These are phyloP conservation scores for Phocides pigmalion DNA, from an alignment of 1,140 invertebrate species.

Conservation along the genomic window DNA sequence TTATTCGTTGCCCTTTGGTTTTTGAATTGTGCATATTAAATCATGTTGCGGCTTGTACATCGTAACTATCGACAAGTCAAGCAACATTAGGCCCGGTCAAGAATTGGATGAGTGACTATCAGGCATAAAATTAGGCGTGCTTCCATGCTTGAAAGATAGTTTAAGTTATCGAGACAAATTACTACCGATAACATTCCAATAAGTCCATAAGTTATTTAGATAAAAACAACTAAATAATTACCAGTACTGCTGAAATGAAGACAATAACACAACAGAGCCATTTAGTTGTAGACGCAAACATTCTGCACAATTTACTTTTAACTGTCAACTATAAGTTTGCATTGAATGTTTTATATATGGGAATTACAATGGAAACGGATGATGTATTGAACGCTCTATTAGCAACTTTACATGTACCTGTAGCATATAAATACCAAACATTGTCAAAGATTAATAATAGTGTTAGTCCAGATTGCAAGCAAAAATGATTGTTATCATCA, in stretches of 20 bases:
- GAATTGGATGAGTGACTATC: neutral
- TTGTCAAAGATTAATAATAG: neutral
- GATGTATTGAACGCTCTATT: slow-evolving; percentile 6
- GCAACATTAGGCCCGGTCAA: too few relatives aligned
- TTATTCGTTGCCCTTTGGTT: too few relatives aligned
- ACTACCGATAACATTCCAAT: too few relatives aligned
- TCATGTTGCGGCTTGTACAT: too few relatives aligned
- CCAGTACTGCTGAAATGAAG: neutral
- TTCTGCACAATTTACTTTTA: neutral
- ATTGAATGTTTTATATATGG: slow-evolving; percentile 4
- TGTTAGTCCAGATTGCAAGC: neutral
- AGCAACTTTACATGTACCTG: too few relatives aligned
- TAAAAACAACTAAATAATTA: neutral
- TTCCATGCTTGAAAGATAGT: too few relatives aligned
- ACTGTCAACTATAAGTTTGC: neutral
- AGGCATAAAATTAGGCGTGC: too few relatives aligned
- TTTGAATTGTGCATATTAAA: too few relatives aligned
- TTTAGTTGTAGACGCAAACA: neutral
- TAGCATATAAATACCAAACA: neutral
- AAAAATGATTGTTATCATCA: neutral
- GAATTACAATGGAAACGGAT: neutral
- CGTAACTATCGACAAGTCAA: too few relatives aligned
- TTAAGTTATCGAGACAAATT: too few relatives aligned
- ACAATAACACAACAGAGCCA: slow-evolving; percentile 1
- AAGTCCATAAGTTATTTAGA: too few relatives aligned